A percentile compares a stretch with the other conserved stretches of the same genome.
phyloP scores from a whole-genome alignment of 2,797 vertebrate species.

The Alosa sapidissima region DNA sequence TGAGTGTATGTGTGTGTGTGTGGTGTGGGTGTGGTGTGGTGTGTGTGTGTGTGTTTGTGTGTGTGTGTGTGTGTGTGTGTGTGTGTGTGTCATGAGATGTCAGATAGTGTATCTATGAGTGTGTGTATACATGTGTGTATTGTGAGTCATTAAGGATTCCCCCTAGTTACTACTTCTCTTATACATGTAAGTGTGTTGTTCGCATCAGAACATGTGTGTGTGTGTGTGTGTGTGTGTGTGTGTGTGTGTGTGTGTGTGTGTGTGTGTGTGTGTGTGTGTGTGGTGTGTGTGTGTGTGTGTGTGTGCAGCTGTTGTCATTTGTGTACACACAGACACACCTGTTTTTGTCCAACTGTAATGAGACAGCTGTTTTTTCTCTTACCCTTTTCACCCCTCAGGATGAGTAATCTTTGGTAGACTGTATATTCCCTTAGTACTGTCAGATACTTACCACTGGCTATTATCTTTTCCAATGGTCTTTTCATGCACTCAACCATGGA shows the following conservation, averaged over 20 bases:
- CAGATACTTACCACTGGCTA: neutral
- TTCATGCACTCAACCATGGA: neutral
- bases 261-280: neutral
- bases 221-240: neutral
- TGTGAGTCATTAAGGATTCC: no score
- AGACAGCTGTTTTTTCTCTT: neutral
- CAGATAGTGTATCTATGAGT: no score
- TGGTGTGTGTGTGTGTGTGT: neutral
- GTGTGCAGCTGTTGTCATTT: neutral
- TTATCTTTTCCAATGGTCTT: neutral
- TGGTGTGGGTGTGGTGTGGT: no score
- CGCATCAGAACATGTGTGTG: no score
- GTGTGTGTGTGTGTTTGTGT: no score
- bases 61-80: no score
- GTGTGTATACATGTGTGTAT: neutral
- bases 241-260: neutral
- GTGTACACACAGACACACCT: neutral
- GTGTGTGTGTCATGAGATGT: no score
- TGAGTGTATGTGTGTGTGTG: no score
- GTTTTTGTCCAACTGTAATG: neutral
- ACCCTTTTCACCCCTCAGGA: neutral
- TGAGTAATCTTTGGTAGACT: neutral
- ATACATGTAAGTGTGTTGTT: no score
- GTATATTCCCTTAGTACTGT: neutral
- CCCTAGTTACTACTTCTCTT: no score